These are phyloP conservation scores for Biston betularia DNA, from an alignment of 2,888 invertebrate species.

Conservation along the genomic window DNA sequence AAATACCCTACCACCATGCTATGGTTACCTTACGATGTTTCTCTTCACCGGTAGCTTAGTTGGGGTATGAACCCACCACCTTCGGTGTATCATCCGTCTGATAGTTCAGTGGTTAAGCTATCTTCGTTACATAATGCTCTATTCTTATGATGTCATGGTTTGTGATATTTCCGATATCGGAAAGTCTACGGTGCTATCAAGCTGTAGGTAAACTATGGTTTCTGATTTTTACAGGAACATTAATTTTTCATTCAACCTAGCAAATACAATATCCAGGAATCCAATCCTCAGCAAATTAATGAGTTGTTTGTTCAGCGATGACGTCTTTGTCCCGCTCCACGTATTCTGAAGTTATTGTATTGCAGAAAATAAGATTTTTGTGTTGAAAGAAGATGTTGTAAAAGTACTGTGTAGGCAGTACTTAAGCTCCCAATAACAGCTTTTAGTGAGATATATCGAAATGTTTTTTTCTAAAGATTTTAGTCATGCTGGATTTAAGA, in stretches of 20 bases:
- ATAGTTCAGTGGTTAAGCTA: too few relatives aligned
- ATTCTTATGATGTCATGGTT: too few relatives aligned
- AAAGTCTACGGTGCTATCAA: too few relatives aligned
- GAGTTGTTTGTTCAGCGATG: conserved; percentile 51
- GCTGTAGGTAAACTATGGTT: too few relatives aligned
- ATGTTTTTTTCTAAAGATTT: too few relatives aligned
- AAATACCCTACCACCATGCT: conserved; percentile 34
- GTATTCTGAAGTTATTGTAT: conserved; percentile 60
- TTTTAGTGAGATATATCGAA: background rate
- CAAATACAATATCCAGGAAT: conserved; percentile 16
- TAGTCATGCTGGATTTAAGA: too few relatives aligned
- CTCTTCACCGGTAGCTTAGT: too few relatives aligned
- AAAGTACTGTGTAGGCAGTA: conserved; percentile 7
- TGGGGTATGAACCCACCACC: too few relatives aligned
- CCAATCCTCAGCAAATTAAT: conserved; percentile 46
- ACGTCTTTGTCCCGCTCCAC: conserved; percentile 58
- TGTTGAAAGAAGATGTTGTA: conserved; percentile 60
- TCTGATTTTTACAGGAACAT: background rate
- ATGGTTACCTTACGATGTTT: too few relatives aligned
- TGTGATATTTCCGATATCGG: too few relatives aligned
- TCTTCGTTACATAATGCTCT: too few relatives aligned
- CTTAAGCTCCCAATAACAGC: background rate
- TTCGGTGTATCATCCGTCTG: too few relatives aligned
- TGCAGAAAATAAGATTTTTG: conserved; percentile 71
- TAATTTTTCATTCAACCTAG: background rate